Conservation (phyloP, 2,888 invertebrate species). For the Mesorhabditis spiculigera region DNA sequence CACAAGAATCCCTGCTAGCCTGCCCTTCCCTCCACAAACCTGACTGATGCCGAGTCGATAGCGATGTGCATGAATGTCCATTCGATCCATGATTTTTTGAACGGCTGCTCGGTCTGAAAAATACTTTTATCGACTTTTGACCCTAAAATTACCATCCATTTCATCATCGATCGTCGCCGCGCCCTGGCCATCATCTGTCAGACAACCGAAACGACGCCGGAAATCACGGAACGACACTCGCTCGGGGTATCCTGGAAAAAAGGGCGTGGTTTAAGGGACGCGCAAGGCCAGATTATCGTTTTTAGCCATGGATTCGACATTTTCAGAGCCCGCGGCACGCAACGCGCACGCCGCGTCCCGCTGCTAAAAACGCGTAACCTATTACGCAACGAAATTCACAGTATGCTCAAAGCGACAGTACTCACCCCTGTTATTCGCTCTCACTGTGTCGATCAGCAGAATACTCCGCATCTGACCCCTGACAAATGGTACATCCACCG, state of each 20-base stretch:
- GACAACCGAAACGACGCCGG: constrained; percentile 74
- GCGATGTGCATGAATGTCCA: constrained; percentile 62
- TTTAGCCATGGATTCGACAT: too few relatives aligned
- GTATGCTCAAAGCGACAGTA: background rate
- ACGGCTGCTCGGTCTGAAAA: constrained; percentile 63
- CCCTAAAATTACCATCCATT: background rate
- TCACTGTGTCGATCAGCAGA: constrained; percentile 81
- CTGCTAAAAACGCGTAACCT: too few relatives aligned
- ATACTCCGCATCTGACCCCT: constrained; percentile 75
- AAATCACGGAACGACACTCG: constrained; percentile 84
- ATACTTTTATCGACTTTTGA: constrained; percentile 14
- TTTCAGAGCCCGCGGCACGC: too few relatives aligned
- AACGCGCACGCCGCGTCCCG: too few relatives aligned
- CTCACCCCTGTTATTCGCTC: constrained; percentile 80
- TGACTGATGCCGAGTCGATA: constrained; percentile 88
- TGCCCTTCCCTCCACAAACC: constrained; percentile 64
- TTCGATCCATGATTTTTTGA: constrained; percentile 72
- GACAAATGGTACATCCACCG: constrained; percentile 77
- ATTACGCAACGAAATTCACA: background rate
- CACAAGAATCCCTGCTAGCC: background rate
- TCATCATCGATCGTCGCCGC: background rate
- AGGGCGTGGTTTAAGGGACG: background rate
- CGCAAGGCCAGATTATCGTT: background rate
- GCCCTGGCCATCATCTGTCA: constrained; percentile 42
- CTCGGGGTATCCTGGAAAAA: constrained; percentile 74